Base-by-base conservation (phyloP, 2,113 vertebrate species). In the Scopus umbretta region DNA sequence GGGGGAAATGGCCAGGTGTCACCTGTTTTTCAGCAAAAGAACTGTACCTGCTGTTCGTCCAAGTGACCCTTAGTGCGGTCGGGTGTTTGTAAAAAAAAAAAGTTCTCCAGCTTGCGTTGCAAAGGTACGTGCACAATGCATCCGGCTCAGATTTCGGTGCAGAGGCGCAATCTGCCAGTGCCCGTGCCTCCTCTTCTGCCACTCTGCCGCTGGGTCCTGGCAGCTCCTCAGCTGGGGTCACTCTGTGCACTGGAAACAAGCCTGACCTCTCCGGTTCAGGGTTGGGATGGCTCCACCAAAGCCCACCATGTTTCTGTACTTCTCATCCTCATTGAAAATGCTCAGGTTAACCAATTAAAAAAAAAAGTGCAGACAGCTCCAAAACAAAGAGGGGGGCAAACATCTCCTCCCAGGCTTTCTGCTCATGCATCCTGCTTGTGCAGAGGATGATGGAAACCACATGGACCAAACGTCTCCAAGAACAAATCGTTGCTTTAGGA, bases 21-120 rank as follows among this genome's bases (percentile, higher is more conserved):
- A 5, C 52, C 30, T 0, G 8, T 5, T n/a, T 50, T 10, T 6
- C 47, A 30, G 56, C 71, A 29, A 13, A 7, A 32, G 22, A 36
- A 36, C 82, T 30, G 34, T 2, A 4, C 12, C 36, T 36, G 52
- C 34, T 2, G 0, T 32, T 49, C 30, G 55, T 16, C 42, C 10
- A 1, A 16, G 75, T 5, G 49, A 2, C 70, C 9, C 11, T 20
- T 32, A 0, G 10, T 0, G 56, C 7, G 1, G 27, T 5, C 0
- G 3, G n/a, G 9, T 11, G 68, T 14, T 47, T 8, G 47, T 66
- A 3, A 20, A 16, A 23, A 43, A 3, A 22, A 21, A 12, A 16
- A 3, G 22, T n/a, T 27, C 66, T 7, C 5, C 13, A 7, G 66
- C 1, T 42, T 13, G 25, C 11, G 21, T 15, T 19, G 26, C 16